Percentiles rank a stretch among this genome's conserved stretches.
Evolutionary conservation across 2,888 invertebrate genomes (phyloP).

Genomic region (Cerastis rubricosa): DNA sequence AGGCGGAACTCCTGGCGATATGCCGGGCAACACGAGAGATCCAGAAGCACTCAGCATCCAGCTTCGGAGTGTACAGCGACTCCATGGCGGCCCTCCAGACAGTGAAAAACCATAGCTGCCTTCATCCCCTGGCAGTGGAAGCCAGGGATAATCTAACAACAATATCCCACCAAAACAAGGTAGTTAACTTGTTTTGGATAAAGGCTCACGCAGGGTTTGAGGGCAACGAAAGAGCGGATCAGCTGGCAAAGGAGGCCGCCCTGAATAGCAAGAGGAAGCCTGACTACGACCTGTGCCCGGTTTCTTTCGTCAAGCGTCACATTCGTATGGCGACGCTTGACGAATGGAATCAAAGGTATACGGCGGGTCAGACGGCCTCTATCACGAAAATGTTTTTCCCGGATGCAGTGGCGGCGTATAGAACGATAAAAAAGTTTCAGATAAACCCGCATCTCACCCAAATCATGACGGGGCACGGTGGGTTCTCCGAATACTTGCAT

Average conservation of each 20-base stretch:
- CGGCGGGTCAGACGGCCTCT: neutral
- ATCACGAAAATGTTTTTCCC: too few relatives aligned
- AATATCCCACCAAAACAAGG: neutral
- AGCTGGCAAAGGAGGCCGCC: too few relatives aligned
- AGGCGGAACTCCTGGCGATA: slow-evolving; percentile 7
- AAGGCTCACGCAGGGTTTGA: too few relatives aligned
- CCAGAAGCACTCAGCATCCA: too few relatives aligned
- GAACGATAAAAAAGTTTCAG: neutral
- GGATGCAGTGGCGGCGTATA: too few relatives aligned
- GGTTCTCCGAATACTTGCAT: slow-evolving; percentile 10
- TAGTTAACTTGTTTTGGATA: too few relatives aligned
- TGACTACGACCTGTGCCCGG: neutral
- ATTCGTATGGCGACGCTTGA: too few relatives aligned
- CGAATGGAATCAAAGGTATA: too few relatives aligned
- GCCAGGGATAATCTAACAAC: neutral
- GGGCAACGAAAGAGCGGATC: too few relatives aligned
- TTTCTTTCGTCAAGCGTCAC: too few relatives aligned
- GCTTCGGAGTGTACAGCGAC: neutral
- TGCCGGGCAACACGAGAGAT: neutral
- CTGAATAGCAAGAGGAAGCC: too few relatives aligned
- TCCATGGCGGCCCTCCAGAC: slow-evolving; percentile 18
- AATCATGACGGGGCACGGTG: neutral
- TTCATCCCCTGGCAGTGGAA: slow-evolving; percentile 21
- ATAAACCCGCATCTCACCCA: neutral
- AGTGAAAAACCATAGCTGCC: neutral